Percentiles rank a stretch among this genome's conserved stretches.
Conservation (phyloP, 2,888 invertebrate species). For the Perdita meconis region DNA sequence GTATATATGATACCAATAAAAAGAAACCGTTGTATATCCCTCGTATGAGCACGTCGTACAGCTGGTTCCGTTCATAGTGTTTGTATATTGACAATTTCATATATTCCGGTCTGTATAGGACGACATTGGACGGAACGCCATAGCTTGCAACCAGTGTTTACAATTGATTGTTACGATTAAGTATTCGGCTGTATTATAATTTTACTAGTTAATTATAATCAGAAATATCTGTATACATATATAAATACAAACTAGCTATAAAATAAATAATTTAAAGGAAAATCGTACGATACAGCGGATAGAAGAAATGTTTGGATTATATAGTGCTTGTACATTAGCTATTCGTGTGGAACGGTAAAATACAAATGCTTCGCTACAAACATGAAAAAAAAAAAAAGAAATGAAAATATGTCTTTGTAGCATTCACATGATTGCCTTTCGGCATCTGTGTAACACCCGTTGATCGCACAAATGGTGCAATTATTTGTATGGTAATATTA, state of each 20-base stretch:
- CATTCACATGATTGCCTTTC: constrained; percentile 57
- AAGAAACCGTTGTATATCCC: constrained; percentile 75
- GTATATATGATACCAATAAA: constrained; percentile 75
- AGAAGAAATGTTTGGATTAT: constrained; percentile 67
- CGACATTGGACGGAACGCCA: constrained; percentile 71
- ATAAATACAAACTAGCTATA: constrained; percentile 79
- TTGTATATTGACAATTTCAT: constrained; percentile 52
- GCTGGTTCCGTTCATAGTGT: constrained; percentile 70
- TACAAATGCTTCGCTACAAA: constrained; percentile 73
- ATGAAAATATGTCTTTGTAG: constrained; percentile 62
- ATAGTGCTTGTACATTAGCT: constrained; percentile 76
- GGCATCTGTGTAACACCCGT: constrained; percentile 55
- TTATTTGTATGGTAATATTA: constrained; percentile 59
- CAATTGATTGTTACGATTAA: constrained; percentile 76
- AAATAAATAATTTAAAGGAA: constrained; percentile 72
- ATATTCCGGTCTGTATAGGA: constrained; percentile 45
- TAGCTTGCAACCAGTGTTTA: constrained; percentile 77
- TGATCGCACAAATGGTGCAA: constrained; percentile 61
- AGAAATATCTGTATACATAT: constrained; percentile 79
- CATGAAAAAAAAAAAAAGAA: constrained; percentile 2
- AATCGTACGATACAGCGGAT: constrained; percentile 54
- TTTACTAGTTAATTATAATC: constrained; percentile 80
- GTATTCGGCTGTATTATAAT: constrained; percentile 82
- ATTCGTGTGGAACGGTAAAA: constrained; percentile 67
- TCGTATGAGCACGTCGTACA: constrained; percentile 71